Conservation (phyloP, 2,797 vertebrate genomes). For the Babyrousa celebensis region DNA sequence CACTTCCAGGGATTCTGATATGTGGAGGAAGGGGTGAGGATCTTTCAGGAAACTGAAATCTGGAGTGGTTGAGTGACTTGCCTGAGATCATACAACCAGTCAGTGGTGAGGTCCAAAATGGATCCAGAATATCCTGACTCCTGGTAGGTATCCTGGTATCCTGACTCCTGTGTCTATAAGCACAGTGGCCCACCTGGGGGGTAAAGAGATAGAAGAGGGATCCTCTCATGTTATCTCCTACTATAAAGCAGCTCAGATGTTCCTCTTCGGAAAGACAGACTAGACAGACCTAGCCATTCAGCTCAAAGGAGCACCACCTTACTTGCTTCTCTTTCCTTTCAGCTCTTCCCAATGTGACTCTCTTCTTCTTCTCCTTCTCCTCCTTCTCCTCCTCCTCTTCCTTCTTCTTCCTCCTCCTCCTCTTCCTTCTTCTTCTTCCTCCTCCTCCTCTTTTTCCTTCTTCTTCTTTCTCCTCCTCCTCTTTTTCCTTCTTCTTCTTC, state of each 20-base stretch:
- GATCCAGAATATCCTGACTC: neutral
- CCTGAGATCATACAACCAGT: neutral
- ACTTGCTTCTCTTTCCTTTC: neutral
- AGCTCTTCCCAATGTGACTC: neutral
- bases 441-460: neutral
- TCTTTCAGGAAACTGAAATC: slow-evolving; percentile 12
- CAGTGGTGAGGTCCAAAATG: neutral
- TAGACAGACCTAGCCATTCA: neutral
- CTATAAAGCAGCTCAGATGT: neutral
- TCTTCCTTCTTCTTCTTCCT: neutral
- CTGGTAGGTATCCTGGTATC: neutral
- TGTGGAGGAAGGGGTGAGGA: neutral
- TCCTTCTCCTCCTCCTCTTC: no score
- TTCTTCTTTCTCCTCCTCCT: no score
- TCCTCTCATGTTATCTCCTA: neutral
- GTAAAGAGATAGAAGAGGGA: neutral
- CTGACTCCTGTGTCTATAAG: neutral
- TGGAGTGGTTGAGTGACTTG: neutral
- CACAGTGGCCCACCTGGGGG: neutral
- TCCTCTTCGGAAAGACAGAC: slow-evolving; percentile 61
- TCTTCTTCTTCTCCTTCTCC: no score
- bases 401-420: no score
- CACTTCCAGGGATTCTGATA: neutral
- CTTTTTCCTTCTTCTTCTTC: neutral
- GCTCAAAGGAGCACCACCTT: neutral